Conservation (phyloP, 2,888 invertebrate genomes). For the Chymomyza fuscimana region DNA sequence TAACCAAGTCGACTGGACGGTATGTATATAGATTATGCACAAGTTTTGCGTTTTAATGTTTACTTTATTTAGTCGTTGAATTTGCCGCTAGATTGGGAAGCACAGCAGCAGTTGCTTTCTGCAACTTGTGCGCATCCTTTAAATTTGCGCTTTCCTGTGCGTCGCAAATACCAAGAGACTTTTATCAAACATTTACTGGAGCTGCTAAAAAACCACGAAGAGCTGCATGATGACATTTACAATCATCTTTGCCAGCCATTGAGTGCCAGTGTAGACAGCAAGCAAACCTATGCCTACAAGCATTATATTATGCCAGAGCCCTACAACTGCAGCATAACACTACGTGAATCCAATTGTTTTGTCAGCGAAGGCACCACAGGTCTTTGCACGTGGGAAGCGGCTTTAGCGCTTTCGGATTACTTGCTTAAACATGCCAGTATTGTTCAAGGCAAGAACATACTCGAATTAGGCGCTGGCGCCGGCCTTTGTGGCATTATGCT, state of each 20-base stretch:
- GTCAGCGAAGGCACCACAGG: conserved; percentile 90
- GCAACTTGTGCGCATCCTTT: conserved; percentile 82
- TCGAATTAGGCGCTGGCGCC: conserved; percentile 89
- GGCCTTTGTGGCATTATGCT: conserved; percentile 86
- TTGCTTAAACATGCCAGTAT: conserved; percentile 81
- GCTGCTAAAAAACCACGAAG: conserved; percentile 81
- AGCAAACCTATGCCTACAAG: conserved; percentile 81
- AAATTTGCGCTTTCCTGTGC: conserved; percentile 83
- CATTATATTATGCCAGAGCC: conserved; percentile 81
- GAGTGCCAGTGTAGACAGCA: not conserved
- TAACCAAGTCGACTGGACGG: conserved; percentile 67
- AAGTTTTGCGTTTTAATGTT: conserved; percentile 1
- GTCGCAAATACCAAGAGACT: conserved; percentile 82
- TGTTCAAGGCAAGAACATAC: conserved; percentile 82
- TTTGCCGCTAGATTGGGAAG: conserved; percentile 77
- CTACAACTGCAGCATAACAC: conserved; percentile 80
- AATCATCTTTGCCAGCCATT: conserved; percentile 78
- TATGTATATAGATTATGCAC: conserved; percentile 28
- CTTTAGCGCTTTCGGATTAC: conserved; percentile 87
- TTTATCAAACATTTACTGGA: conserved; percentile 85
- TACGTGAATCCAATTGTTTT: conserved; percentile 86
- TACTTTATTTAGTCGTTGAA: conserved; percentile 35
- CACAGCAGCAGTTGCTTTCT: conserved; percentile 83
- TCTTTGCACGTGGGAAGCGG: conserved; percentile 89
- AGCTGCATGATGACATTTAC: conserved; percentile 85